Evolutionary conservation across 2,797 vertebrate species (phyloP).

Genomic region (Falco berigora): DNA sequence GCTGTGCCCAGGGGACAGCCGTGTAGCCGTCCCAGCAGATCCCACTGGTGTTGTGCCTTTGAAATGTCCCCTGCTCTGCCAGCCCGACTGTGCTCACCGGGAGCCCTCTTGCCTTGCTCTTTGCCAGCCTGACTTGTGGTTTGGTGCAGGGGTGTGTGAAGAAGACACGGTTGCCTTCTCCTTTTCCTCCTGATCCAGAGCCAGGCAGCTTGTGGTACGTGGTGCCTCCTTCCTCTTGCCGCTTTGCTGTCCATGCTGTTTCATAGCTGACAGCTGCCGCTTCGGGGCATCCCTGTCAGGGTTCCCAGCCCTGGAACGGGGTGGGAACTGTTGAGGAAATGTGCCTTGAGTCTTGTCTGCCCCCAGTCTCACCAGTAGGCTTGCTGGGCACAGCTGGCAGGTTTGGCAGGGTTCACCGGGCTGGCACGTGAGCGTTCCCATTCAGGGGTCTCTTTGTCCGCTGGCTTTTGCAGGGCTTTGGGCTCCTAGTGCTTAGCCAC

Average conservation of each 20-base stretch:
- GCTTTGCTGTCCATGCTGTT: not conserved
- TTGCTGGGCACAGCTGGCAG: not conserved
- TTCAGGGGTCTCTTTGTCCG: not conserved
- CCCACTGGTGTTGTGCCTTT: not conserved
- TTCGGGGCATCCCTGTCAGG: not conserved
- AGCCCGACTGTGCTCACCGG: fast-evolving
- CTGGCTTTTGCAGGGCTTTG: not conserved
- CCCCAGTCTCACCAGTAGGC: not conserved
- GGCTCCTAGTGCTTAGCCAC: not conserved
- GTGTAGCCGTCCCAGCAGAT: fast-evolving
- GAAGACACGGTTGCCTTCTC: not conserved
- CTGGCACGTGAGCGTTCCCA: not conserved
- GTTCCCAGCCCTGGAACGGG: not conserved
- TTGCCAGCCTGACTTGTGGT: not conserved
- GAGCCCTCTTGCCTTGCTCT: not conserved
- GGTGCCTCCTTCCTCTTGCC: not conserved
- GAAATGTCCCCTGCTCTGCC: not conserved
- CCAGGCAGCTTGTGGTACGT: fast-evolving
- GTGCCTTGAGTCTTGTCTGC: not conserved
- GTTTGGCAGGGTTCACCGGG: not conserved
- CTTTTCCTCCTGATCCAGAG: not conserved
- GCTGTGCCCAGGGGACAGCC: not conserved
- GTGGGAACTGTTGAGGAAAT: not conserved
- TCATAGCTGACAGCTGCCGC: not conserved
- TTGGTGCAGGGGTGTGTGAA: not conserved